Conservation (phyloP, 2,797 vertebrate species). For the Lepilemur ruficaudatus region DNA sequence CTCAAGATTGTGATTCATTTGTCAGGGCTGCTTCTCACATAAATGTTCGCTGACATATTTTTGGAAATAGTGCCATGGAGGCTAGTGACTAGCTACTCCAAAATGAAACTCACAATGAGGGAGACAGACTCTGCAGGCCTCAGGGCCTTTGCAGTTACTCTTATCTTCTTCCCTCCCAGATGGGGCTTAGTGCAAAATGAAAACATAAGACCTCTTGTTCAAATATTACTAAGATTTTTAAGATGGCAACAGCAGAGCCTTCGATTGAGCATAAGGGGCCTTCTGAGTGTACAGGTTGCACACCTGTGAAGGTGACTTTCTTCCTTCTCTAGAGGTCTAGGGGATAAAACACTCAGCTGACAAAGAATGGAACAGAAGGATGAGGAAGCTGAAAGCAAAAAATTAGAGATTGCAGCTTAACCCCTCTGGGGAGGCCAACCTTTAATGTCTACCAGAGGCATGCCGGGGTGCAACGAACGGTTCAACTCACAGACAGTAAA, state of each 20-base stretch:
- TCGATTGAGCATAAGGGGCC: rapidly evolving
- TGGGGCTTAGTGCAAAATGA: neutral
- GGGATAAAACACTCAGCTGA: neutral
- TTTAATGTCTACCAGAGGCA: neutral
- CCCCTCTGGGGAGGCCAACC: neutral
- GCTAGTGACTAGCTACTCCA: neutral
- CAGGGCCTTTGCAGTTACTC: neutral
- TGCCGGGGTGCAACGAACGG: neutral
- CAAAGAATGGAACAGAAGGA: neutral
- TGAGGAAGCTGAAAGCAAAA: neutral
- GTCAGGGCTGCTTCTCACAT: neutral
- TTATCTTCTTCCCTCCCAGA: no score
- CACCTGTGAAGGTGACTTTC: neutral
- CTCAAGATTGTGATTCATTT: neutral
- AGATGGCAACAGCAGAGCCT: neutral
- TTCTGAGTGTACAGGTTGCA: neutral
- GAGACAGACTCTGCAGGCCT: neutral
- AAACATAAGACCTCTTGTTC: neutral
- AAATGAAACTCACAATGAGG: neutral
- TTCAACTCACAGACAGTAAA: neutral
- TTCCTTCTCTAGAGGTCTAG: neutral
- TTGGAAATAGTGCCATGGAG: neutral
- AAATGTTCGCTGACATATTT: neutral
- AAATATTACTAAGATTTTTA: neutral
- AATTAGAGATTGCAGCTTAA: neutral